Percentiles rank a stretch among this genome's conserved stretches.
Evolutionary conservation across 2,797 vertebrate species (phyloP).

Genomic region (Ctenopoma kingsleyae): DNA sequence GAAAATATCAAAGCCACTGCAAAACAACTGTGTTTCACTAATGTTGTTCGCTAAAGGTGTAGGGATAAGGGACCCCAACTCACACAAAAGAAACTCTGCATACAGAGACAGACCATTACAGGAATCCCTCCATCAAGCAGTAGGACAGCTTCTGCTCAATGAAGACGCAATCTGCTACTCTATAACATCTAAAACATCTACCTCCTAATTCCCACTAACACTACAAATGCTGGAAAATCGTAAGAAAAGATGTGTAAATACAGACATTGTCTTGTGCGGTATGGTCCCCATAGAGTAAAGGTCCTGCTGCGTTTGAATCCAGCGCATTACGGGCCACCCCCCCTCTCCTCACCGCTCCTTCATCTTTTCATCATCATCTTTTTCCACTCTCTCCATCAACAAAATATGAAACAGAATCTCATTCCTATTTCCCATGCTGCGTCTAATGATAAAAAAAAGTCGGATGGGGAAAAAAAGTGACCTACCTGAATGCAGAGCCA

Average conservation of each 20-base stretch:
- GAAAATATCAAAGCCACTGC: neutral
- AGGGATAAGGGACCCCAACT: slow-evolving; percentile 14
- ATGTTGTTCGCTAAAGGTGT: neutral
- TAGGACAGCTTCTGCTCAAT: slow-evolving; percentile 37
- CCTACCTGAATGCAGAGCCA: slow-evolving; percentile 68
- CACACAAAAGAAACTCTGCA: slow-evolving; percentile 53
- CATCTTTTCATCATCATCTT: slow-evolving; percentile 31
- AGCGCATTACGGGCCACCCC: slow-evolving; percentile 39
- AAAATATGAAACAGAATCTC: slow-evolving; percentile 11
- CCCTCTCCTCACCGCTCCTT: neutral
- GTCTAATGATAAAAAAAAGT: neutral
- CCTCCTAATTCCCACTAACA: neutral
- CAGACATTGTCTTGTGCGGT: slow-evolving; percentile 38
- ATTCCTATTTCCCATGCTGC: neutral
- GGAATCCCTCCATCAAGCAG: slow-evolving; percentile 49
- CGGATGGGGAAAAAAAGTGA: neutral
- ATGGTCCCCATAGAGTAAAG: slow-evolving; percentile 44
- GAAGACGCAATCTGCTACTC: slow-evolving; percentile 46
- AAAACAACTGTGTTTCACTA: neutral
- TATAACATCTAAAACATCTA: slow-evolving; percentile 2
- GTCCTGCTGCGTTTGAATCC: slow-evolving; percentile 53
- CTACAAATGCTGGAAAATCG: rapidly evolving
- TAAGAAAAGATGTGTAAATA: neutral
- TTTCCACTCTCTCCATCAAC: slow-evolving; percentile 15
- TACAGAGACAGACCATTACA: slow-evolving; percentile 25